These are phyloP conservation scores for Pseudachorutes palmiensis DNA, from an alignment of 1,140 invertebrate species.

Conservation along the genomic window DNA sequence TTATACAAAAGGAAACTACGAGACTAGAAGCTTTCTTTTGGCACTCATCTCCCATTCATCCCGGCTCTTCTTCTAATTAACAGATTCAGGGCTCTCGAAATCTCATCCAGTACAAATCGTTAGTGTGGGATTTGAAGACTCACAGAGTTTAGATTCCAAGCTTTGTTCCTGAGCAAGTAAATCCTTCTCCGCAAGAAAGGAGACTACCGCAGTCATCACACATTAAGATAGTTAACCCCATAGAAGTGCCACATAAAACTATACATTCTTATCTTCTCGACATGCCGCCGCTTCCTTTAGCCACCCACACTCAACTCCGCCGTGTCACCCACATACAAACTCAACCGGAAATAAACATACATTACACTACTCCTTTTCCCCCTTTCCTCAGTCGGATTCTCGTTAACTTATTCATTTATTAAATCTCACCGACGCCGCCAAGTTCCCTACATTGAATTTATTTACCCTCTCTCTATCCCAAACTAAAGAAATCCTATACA, in stretches of 20 bases:
- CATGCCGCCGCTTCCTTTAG: not conserved
- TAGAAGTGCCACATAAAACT: slow-evolving; percentile 7
- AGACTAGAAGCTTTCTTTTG: slow-evolving; percentile 11
- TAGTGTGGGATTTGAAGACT: too few species aligned
- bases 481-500: too few species aligned
- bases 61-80: slow-evolving; percentile 31
- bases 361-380: too few species aligned
- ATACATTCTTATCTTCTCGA: not conserved
- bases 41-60: slow-evolving; percentile 10
- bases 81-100: too few species aligned
- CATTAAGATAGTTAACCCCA: slow-evolving; percentile 6
- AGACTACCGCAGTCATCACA: not conserved
- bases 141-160: too few species aligned
- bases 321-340: not conserved
- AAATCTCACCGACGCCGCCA: not conserved
- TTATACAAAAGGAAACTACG: slow-evolving; percentile 22
- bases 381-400: too few species aligned
- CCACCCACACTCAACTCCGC: not conserved
- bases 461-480: too few species aligned
- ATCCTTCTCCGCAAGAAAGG: not conserved
- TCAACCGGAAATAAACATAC: not conserved
- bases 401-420: not conserved
- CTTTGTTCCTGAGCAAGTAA: too few species aligned
- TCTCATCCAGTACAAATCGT: too few species aligned
- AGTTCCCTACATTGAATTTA: too few species aligned